Percentiles rank a stretch among this genome's conserved stretches.
phyloP scores from a whole-genome alignment of 2,797 vertebrate genomes.

The Kryptopterus vitreolus region DNA sequence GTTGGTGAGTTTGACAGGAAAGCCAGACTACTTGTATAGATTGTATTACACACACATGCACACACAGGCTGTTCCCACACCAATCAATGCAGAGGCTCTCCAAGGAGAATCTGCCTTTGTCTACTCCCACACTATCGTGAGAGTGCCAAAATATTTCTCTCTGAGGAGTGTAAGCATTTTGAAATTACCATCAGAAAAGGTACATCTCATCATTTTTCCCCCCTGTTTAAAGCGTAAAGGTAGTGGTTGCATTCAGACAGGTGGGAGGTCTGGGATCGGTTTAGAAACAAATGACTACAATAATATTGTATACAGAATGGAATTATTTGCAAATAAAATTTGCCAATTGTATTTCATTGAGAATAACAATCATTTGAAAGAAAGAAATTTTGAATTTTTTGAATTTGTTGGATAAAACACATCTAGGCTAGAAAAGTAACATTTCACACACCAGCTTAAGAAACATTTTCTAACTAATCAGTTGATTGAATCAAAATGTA shows the following conservation, averaged over 20 bases:
- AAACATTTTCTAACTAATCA: no score
- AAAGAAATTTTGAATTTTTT: no score
- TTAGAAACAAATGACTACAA: neutral
- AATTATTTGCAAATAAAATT: no score
- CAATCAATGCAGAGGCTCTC: slow-evolving; percentile 58
- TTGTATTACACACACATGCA: slow-evolving; percentile 10
- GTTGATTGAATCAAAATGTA: no score
- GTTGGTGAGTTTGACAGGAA: slow-evolving; percentile 33
- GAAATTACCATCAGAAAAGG: slow-evolving; percentile 5
- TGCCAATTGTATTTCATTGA: no score
- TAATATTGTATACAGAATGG: neutral
- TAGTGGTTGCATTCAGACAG: neutral
- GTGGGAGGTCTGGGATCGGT: neutral
- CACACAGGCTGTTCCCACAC: slow-evolving; percentile 54
- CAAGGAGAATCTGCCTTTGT: slow-evolving; percentile 48
- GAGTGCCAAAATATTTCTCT: slow-evolving; percentile 39
- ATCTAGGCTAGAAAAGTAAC: no score
- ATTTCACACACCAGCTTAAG: no score
- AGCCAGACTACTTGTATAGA: slow-evolving; percentile 38
- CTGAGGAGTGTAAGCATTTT: slow-evolving; percentile 16
- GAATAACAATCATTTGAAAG: no score
- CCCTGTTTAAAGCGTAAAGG: neutral
- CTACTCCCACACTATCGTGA: slow-evolving; percentile 45
- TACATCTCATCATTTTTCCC: no score
- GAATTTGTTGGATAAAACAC: no score